phyloP scores from a whole-genome alignment of 1,140 invertebrate species.

The Trichomalopsis sarcophagae region DNA sequence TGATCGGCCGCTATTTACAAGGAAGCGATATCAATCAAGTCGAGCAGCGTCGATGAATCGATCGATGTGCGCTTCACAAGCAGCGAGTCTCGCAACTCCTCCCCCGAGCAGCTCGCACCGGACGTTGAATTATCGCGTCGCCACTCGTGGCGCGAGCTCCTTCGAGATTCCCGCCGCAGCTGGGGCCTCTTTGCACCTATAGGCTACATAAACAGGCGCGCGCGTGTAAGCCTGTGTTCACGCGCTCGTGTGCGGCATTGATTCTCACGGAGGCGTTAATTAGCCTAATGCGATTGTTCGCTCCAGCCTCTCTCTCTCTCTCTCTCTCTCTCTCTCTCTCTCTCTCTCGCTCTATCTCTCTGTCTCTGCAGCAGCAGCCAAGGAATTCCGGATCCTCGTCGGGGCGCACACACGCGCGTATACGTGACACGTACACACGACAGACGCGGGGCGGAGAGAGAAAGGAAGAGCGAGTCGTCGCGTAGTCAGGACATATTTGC shows the following conservation, averaged over 20 bases:
- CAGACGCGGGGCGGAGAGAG: neutral
- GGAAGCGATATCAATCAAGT: neutral
- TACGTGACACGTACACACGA: neutral
- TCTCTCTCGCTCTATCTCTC: neutral
- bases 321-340: neutral
- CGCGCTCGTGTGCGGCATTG: slow-evolving; percentile 34
- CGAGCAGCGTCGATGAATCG: neutral
- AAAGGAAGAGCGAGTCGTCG: neutral
- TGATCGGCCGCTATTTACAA: neutral
- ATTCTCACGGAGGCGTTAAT: slow-evolving; percentile 53
- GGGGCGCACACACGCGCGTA: neutral
- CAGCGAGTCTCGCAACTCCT: neutral
- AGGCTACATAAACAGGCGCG: neutral
- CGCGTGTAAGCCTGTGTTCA: slow-evolving; percentile 9
- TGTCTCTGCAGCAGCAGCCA: neutral
- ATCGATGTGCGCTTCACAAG: neutral
- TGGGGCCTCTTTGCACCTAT: slow-evolving; percentile 33
- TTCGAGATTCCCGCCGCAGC: slow-evolving; percentile 51
- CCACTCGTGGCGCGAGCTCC: slow-evolving; percentile 36
- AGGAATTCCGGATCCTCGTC: slow-evolving; percentile 1
- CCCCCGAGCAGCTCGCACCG: neutral
- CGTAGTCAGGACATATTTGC: slow-evolving; percentile 8
- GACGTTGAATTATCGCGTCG: slow-evolving; percentile 27
- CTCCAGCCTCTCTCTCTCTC: slow-evolving; percentile 1
- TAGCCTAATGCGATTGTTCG: slow-evolving; percentile 56